phyloP scores from a whole-genome alignment of 2,113 vertebrate species.

The Irena cyanogastra region DNA sequence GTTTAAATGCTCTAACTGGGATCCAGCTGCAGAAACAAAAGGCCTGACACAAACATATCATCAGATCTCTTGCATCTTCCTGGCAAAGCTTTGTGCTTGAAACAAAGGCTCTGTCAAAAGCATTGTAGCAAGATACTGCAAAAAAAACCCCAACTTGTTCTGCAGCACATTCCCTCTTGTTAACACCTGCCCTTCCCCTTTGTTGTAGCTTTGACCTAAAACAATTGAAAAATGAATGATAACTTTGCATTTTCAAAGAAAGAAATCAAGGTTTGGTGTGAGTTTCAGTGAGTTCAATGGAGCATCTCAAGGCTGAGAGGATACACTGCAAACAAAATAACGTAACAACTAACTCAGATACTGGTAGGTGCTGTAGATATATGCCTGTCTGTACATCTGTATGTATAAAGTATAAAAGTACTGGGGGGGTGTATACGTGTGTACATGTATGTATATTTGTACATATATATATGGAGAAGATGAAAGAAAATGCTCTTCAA shows the following conservation, averaged over 20 bases:
- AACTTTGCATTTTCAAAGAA: background rate
- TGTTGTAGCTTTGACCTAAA: background rate
- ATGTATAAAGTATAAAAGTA: background rate
- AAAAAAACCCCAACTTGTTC: background rate
- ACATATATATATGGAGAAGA: background rate
- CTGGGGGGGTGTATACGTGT: fast-evolving
- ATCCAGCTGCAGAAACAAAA: constrained; percentile 26
- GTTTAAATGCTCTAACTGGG: background rate
- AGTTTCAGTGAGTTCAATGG: background rate
- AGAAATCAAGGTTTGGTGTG: background rate
- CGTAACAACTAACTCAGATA: background rate
- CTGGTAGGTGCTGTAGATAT: background rate
- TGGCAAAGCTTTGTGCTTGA: constrained; percentile 9
- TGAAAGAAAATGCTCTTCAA: background rate
- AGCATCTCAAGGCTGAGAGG: background rate
- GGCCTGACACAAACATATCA: background rate
- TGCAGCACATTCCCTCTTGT: background rate
- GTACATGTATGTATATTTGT: no score
- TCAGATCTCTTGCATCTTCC: background rate
- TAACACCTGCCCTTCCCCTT: constrained; percentile 3
- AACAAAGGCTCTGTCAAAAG: constrained; percentile 17
- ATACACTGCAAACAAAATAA: background rate
- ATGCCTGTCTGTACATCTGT: no score
- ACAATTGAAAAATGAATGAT: background rate
- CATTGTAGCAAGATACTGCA: background rate